These are phyloP conservation scores for Platycercus adscitus DNA, from an alignment of 2,113 vertebrate genomes.

Conservation along the genomic window DNA sequence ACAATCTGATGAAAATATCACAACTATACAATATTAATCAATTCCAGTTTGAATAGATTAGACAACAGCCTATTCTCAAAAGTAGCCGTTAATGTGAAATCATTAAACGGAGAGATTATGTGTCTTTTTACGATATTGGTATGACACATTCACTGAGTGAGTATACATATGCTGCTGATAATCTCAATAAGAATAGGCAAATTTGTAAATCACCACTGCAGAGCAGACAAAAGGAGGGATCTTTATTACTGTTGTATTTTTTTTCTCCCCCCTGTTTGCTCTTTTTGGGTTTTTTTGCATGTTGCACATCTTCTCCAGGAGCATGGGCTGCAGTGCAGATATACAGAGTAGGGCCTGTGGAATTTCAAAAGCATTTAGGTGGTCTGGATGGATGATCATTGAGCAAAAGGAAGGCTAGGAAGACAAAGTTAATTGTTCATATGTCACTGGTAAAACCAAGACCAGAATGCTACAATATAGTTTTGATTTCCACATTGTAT, in stretches of 20 bases:
- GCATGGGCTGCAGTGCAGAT: not conserved
- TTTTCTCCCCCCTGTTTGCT: not conserved
- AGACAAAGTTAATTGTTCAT: not conserved
- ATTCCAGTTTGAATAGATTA: slow-evolving; percentile 24
- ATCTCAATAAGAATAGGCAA: not conserved
- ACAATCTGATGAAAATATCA: slow-evolving; percentile 3
- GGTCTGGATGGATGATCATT: not conserved
- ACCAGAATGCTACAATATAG: not conserved
- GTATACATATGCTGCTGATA: not conserved
- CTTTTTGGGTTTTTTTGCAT: not conserved
- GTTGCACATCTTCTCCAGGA: fast-evolving
- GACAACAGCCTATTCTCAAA: not conserved
- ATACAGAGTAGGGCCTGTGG: not conserved
- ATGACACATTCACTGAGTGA: not conserved
- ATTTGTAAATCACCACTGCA: not conserved
- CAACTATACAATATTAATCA: not conserved
- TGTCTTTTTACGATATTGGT: not conserved
- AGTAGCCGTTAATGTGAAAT: not conserved
- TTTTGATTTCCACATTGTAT: not conserved
- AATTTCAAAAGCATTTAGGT: not conserved
- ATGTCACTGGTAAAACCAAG: not conserved
- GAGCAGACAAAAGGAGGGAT: not conserved
- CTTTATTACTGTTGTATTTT: not conserved
- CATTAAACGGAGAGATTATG: slow-evolving; percentile 3
- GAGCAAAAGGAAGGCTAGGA: not conserved